Evolutionary conservation across 2,113 vertebrate species (phyloP).

Genomic region (Podocnemis expansa): DNA sequence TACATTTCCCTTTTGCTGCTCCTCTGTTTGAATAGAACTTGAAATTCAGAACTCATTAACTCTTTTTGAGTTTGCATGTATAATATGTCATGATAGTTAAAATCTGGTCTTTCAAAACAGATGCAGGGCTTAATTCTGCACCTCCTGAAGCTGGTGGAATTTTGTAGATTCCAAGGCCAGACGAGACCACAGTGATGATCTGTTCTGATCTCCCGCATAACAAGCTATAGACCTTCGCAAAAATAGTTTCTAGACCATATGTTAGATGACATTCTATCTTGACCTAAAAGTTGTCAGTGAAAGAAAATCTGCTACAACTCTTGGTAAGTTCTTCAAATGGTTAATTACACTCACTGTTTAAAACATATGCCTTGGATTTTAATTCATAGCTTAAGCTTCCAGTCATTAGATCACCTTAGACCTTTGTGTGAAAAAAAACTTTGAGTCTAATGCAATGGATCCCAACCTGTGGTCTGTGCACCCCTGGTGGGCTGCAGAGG

Average conservation of each 20-base stretch:
- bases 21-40: background rate
- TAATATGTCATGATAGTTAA: background rate
- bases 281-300: background rate
- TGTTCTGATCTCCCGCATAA: background rate
- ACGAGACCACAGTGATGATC: background rate
- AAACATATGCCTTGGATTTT: background rate
- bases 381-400: background rate
- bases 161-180: background rate
- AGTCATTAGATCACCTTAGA: background rate
- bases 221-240: background rate
- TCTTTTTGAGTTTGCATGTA: fast-evolving
- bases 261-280: background rate
- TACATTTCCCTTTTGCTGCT: fast-evolving
- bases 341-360: background rate
- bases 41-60: background rate
- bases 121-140: background rate
- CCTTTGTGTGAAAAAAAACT: background rate
- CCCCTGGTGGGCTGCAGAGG: too few relatives aligned
- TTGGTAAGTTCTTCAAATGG: background rate
- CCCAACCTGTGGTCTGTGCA: too few relatives aligned
- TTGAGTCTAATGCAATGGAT: too few relatives aligned
- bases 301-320: background rate
- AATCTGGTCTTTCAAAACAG: background rate
- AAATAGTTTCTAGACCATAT: background rate
- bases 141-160: background rate